These are phyloP conservation scores for Lycocerus yunnanus DNA, from an alignment of 2,888 invertebrate species.

Conservation along the genomic window DNA sequence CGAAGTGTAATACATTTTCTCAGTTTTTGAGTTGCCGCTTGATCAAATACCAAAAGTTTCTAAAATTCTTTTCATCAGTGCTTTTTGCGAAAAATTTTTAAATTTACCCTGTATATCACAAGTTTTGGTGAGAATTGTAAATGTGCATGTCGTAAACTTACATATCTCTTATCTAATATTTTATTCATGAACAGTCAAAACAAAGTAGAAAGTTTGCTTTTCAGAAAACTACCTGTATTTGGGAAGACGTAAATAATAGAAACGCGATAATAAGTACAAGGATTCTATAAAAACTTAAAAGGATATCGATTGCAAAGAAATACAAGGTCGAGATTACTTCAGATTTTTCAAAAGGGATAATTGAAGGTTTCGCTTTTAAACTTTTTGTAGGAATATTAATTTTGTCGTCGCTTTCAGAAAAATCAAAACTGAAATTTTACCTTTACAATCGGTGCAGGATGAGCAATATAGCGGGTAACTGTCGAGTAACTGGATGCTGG, in stretches of 20 bases:
- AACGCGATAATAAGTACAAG: background rate
- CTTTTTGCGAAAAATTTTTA: no score
- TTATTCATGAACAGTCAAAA: background rate
- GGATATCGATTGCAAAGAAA: background rate
- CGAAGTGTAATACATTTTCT: no score
- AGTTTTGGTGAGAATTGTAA: no score
- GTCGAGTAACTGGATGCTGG: constrained; percentile 65
- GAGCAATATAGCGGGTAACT: constrained; percentile 55
- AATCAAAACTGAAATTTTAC: constrained; percentile 18
- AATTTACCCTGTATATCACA: no score
- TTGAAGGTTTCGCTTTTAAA: no score
- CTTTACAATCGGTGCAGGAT: constrained; percentile 53
- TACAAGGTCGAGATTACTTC: background rate
- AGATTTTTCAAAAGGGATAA: background rate
- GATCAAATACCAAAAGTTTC: no score
- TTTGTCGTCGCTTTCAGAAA: no score
- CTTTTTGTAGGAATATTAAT: no score
- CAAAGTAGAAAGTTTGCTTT: background rate
- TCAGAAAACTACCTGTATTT: background rate
- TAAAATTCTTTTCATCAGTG: no score
- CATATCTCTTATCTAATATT: background rate
- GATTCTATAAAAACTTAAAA: background rate
- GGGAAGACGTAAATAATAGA: background rate
- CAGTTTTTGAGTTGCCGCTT: no score
- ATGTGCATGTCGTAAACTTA: background rate